Conservation (phyloP, 1,140 invertebrate genomes). For the Panonychus citri region DNA sequence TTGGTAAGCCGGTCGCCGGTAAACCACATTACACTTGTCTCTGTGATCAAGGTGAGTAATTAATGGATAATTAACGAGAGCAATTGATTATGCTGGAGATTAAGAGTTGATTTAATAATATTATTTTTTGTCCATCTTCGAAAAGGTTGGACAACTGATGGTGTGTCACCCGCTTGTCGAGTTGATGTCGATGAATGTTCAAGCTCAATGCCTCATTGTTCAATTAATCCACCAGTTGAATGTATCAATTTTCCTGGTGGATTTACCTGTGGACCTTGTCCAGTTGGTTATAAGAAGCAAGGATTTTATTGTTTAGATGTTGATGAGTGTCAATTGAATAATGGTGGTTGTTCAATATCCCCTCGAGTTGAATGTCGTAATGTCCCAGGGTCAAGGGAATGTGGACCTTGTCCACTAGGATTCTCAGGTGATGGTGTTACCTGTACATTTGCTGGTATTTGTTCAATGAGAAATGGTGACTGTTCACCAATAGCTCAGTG, state of each 20-base stretch:
- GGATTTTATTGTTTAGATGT: conserved; percentile 62
- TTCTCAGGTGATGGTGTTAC: conserved; percentile 8
- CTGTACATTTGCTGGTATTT: conserved; percentile 28
- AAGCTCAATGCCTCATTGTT: conserved; percentile 39
- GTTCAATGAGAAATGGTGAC: conserved; percentile 48
- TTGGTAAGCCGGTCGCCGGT: conserved; percentile 3
- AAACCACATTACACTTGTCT: conserved; percentile 24
- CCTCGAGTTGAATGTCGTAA: conserved; percentile 66
- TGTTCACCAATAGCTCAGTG: conserved; percentile 62
- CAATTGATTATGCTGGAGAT: too few relatives aligned
- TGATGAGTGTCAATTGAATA: conserved; percentile 57
- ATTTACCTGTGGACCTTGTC: conserved; percentile 60
- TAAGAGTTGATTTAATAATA: too few relatives aligned
- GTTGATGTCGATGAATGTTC: conserved; percentile 69
- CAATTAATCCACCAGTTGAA: conserved; percentile 44
- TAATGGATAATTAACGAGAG: too few relatives aligned
- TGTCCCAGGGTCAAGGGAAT: conserved; percentile 51
- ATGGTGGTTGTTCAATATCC: conserved; percentile 59
- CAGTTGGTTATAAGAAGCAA: conserved; percentile 57
- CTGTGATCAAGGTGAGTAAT: conserved; percentile 27
- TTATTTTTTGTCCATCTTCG: too few relatives aligned
- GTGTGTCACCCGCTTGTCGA: conserved; percentile 37
- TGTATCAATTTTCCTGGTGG: conserved; percentile 68
- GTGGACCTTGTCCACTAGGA: conserved; percentile 58
- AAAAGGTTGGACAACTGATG: conserved; percentile 45